Base-by-base conservation (phyloP, 1,140 invertebrate species). In the Apocrypta bakeri region DNA sequence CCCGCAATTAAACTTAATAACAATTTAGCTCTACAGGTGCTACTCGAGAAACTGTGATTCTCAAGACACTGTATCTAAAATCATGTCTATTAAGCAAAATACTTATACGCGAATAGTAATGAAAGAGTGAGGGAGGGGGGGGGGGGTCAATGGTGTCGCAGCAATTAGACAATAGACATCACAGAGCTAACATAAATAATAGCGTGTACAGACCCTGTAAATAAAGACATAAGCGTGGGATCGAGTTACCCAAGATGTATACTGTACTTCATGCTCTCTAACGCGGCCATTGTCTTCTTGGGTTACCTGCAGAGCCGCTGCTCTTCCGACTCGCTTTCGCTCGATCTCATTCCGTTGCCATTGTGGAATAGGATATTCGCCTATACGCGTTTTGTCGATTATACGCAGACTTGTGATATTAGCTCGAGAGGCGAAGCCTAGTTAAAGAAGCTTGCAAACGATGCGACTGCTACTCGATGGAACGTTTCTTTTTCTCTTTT, bases 241-340 rank as follows among this genome's bases (percentile, higher is more conserved):
- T 91, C 88, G 81, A 84, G 83, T 91, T 91, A 88, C 90, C 71
- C 68, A 31, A 71, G 25, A 24, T 73, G 63, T 68, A 48, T 29
- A 63, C 9, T 3, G 69, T 71, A 75, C 61, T 77, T 42, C 21
- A 76, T 73, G 37, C 42, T 56, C 84, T 78, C 81, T 85, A 81
- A 71, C 77, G 77, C 42, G 29, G 61, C 84, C 87, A 91, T 91
- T 91, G 90, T 90, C 88, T 90, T 82, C 89, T 91, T 88, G 80
- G 85, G 80, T 91, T 91, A 91, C 90, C 87, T n/a, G n/a, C n/a
- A 82, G 84, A 86, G 84, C 72, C 83, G 85, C 73, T 84, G 56
- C 82, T 81, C 83, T 83, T 81, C 83, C 83, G 64, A 83, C 72
- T 63, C 79, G 66, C 71, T 63, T 76, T 75, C 42, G 27, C 76